These are phyloP conservation scores for Siniperca chuatsi DNA, from an alignment of 2,113 vertebrate species.

Conservation along the genomic window DNA sequence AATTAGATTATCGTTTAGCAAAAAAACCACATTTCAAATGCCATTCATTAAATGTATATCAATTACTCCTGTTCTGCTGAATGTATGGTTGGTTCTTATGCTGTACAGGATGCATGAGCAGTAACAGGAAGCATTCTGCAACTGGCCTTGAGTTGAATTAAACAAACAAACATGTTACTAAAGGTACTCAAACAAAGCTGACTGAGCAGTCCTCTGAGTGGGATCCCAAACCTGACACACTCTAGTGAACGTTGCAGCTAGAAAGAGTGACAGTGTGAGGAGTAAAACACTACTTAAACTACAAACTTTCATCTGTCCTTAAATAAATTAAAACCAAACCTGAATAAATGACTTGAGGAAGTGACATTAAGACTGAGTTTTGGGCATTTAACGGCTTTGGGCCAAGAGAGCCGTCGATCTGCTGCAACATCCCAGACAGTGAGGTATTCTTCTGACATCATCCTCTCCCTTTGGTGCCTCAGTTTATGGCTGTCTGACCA, in stretches of 20 bases:
- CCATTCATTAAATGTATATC: slow-evolving; percentile 40
- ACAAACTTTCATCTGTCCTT: neutral
- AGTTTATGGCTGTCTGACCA: slow-evolving; percentile 15
- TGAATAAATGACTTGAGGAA: slow-evolving; percentile 39
- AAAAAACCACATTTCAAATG: slow-evolving; percentile 34
- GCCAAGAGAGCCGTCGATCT: slow-evolving; percentile 15
- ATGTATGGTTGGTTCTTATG: slow-evolving; percentile 19
- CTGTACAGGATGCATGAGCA: slow-evolving; percentile 59
- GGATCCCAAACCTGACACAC: slow-evolving; percentile 36
- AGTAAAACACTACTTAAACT: slow-evolving; percentile 6
- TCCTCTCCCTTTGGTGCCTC: slow-evolving; percentile 34
- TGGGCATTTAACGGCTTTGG: neutral
- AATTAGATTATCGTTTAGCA: slow-evolving; percentile 11
- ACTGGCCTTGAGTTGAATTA: slow-evolving; percentile 31
- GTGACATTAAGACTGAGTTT: slow-evolving; percentile 14
- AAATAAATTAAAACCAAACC: slow-evolving; percentile 24
- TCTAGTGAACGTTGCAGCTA: slow-evolving; percentile 6
- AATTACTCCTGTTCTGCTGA: slow-evolving; percentile 32
- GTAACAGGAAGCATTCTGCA: slow-evolving; percentile 65
- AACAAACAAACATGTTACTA: slow-evolving; percentile 68
- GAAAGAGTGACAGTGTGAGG: neutral
- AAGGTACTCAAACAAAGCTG: slow-evolving; percentile 61
- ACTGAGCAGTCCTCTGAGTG: slow-evolving; percentile 32
- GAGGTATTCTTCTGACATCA: slow-evolving; percentile 50
- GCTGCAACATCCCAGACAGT: slow-evolving; percentile 29